These are phyloP conservation scores for Amazonetta brasiliensis DNA, from an alignment of 2,797 vertebrate genomes.

Conservation along the genomic window DNA sequence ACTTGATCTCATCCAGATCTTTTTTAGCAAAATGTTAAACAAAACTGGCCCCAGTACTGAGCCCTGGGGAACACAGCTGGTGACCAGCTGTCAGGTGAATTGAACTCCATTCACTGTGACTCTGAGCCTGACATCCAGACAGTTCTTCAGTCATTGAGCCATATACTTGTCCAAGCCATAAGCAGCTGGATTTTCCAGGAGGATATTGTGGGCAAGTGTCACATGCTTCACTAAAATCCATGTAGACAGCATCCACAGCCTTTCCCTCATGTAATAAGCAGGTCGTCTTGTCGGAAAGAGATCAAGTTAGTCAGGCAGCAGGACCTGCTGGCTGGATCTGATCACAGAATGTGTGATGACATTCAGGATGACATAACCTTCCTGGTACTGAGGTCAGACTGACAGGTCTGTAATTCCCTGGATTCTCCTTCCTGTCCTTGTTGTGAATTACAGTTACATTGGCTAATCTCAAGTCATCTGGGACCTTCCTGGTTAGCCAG, in stretches of 20 bases:
- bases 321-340: neutral
- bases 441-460: too few relatives aligned
- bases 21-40: neutral
- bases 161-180: too few relatives aligned
- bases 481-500: too few relatives aligned
- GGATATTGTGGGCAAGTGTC: neutral
- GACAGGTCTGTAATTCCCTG: too few relatives aligned
- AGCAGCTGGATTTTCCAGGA: neutral
- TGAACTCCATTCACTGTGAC: neutral
- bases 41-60: neutral
- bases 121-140: neutral
- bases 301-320: neutral
- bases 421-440: too few relatives aligned
- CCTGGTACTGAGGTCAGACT: neutral
- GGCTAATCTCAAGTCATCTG: too few relatives aligned
- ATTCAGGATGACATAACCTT: neutral
- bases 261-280: neutral
- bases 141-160: too few relatives aligned
- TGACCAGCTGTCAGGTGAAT: neutral
- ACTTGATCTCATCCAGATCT: neutral
- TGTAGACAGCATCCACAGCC: neutral
- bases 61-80: neutral
- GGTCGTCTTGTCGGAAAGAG: neutral
- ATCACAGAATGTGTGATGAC: neutral
- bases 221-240: neutral